Percentiles rank a stretch among this genome's conserved stretches.
Evolutionary conservation across 2,888 invertebrate genomes (phyloP).

Genomic region (Pristionchus maxplancki): DNA sequence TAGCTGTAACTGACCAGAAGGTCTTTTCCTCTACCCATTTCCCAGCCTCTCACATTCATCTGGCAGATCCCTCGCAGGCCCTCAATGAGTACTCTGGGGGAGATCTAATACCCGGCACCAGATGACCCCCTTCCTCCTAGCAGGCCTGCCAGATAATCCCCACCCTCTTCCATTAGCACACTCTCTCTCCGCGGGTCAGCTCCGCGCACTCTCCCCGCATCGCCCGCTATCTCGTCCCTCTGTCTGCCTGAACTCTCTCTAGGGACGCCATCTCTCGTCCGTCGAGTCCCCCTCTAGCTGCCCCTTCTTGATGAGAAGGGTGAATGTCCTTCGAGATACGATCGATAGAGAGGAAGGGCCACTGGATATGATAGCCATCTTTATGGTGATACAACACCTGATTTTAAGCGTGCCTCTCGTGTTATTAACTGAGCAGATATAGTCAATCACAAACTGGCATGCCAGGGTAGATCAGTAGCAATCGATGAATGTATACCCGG

Average conservation of each 20-base stretch:
- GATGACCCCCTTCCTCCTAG: conserved; percentile 13
- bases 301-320: conserved; percentile 2
- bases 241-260: conserved; percentile 21
- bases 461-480: conserved; percentile 22
- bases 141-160: conserved; percentile 30
- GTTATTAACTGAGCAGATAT: not conserved
- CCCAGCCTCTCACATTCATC: not conserved
- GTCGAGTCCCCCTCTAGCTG: not conserved
- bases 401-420: not conserved
- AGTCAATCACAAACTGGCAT: not conserved
- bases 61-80: not conserved
- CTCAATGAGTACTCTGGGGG: conserved; percentile 16
- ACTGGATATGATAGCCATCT: not conserved
- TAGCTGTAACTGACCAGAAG: not conserved
- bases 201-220: not conserved
- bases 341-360: conserved; percentile 16
- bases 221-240: not conserved
- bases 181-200: not conserved
- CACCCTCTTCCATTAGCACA: conserved; percentile 35
- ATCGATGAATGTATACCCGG: conserved; percentile 62
- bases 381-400: not conserved
- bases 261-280: conserved; percentile 45
- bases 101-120: conserved; percentile 21
- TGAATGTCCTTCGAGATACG: conserved; percentile 31
- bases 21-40: not conserved